Base-by-base conservation (phyloP, 1,140 invertebrate genomes). In the Eufriesea mexicana region DNA sequence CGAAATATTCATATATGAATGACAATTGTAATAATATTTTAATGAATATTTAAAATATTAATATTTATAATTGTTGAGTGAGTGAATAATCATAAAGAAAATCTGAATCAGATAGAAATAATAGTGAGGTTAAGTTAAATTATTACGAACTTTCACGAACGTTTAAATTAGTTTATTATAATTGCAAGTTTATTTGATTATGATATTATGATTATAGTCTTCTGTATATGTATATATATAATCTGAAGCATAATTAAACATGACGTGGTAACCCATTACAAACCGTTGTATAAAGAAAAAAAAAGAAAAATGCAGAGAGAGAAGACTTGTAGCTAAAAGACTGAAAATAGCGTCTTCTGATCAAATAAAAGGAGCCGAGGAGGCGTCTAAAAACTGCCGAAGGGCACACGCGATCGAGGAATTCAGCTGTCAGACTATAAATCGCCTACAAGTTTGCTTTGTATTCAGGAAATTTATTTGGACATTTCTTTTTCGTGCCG, bases 401-500 rank as follows among this genome's bases (percentile, higher is more conserved):
- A 75, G 61, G 79, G 79, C 35, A 66, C 71, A 55, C 59, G 59
- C 49, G 49, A 81, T 81, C 79, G 45, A 57, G 71, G 66, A 81
- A 75, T 81, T 51, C 79, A 81, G 71, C 79, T 81, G 79, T 81
- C 71, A 49, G 42, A 18, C 79, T 64, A 81, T 81, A 81, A 81
- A 81, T 81, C 71, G 71, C 35, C n/a, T 23, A 45, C 20, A 23
- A 47, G 79, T 55, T 81, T 66, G 42, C 79, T 74, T 80, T 66
- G 61, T 74, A 55, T 74, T 55, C 70, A 7, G 49, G 16, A 55
- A 73, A 74, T 79, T 79, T 79, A 64, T 79, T 79, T 79, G 47
- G 18, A 62, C 68, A 51, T 73, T 74, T 71, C 54, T 64, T 28
- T 28, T 28, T 45, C 35, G 14, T 20, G 6, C 42, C 35, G 25